Base-by-base conservation (phyloP, 2,797 vertebrate species). In the Pseudomugil tenellus region DNA sequence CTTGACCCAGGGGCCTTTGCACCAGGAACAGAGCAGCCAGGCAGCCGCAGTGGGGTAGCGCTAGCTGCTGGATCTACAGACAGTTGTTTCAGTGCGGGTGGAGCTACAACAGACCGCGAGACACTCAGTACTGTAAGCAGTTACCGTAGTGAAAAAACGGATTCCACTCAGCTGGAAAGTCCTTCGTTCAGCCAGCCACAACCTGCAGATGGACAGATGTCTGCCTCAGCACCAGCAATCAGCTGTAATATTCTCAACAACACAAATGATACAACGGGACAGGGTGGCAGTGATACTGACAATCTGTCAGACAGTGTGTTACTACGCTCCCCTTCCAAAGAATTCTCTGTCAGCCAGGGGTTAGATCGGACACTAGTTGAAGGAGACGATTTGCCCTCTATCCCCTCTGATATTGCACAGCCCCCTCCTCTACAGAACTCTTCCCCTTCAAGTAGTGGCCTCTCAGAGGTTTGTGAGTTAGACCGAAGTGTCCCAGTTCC, bases 101-200 rank as follows among this genome's bases (percentile, higher is more conserved):
- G 93, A 11, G 91, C 89, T 9, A 89, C 92, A 46, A 96, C 96
- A 0, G 96, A 97, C 81, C 91, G 95, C 28, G 96, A 97, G 90
- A 95, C 95, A 0, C 89, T 95, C 7, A 95, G 95, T 79, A 97
- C 96, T 0, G 81, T 96, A 39, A 96, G 96, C 88, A 97, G 96
- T 85, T 97, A 96, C 77, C 96, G 96, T 70, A 97, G 96, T 7
- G 96, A 97, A 86, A 96, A 96, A 72, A 97, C 96, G 0, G 95
- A 96, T 80, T 97, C 96, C 0, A 97, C 96, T 6, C 96, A 96
- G 82, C 87, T 97, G 74, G 96, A 97, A 86, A 97, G 96, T 81
- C 95, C 96, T 1, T 94, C 94, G 0, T 84, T 94, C 26, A 93
- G 93, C 67, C 89, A 90, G 58, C 89, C 91, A 0, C 89, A 84